Percentiles rank a stretch among this genome's conserved stretches.
These are phyloP conservation scores for Callithrix jacchus DNA, from an alignment of 2,113 vertebrate species.

Conservation along the genomic window DNA sequence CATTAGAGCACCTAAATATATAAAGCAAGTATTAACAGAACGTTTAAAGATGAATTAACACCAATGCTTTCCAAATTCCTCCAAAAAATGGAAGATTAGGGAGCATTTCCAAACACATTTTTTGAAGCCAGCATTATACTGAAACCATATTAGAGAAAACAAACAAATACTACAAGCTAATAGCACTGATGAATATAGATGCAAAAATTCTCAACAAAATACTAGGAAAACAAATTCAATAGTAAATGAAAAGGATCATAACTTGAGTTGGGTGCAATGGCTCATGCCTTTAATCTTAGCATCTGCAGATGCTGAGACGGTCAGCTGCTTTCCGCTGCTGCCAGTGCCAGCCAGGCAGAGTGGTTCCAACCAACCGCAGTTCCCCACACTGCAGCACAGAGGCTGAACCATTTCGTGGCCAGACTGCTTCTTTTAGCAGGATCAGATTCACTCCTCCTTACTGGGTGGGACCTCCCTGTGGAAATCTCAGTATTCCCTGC, in stretches of 20 bases:
- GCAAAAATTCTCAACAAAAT: neutral
- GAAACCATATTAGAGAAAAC: neutral
- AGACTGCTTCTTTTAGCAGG: no score
- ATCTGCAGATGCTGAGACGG: no score
- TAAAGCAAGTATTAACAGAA: neutral
- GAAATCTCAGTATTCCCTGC: no score
- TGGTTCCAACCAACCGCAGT: no score
- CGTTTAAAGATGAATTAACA: neutral
- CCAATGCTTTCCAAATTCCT: neutral
- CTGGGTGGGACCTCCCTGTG: no score
- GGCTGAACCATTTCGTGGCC: no score
- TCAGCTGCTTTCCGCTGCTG: no score
- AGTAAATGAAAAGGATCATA: neutral
- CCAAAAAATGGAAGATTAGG: neutral
- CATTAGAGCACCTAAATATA: neutral
- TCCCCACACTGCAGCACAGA: no score
- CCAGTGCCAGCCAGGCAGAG: no score
- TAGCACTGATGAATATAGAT: neutral
- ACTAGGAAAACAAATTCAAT: neutral
- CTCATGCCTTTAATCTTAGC: no score
- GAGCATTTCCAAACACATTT: neutral
- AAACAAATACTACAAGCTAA: neutral
- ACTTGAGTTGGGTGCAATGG: neutral
- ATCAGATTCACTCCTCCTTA: no score
- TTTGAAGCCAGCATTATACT: neutral